Base-by-base conservation (phyloP, 2,888 invertebrate species). In the Allophyes oxyacanthae region DNA sequence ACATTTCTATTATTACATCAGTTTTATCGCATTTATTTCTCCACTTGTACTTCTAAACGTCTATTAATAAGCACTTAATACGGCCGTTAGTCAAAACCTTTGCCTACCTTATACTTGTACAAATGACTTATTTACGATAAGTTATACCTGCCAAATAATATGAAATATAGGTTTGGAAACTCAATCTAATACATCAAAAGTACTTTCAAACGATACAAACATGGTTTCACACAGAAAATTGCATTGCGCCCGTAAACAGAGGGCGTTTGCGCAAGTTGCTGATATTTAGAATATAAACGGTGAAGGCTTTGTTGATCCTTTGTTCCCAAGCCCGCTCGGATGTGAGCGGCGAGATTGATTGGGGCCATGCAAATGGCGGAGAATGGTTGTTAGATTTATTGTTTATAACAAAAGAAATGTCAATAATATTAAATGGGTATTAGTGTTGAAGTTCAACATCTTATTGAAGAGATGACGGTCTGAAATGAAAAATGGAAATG, bases 281-380 rank as follows among this genome's bases (percentile, higher is more conserved):
- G 84, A 83, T 86, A 86, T 86, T 86, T 82, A 78, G 75, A 77
- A 76, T 79, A 80, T 79, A 78, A 83, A 82, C 73, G 77, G 75
- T 75, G 71, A 66, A 61, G 64, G 75, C 64, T 75, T 75, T 70
- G 66, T 77, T 75, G 81, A 83, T 81, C 77, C 81, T 83, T 85
- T 84, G 86, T 86, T 84, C 75, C 73, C 64, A 56, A 66, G 56
- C 46, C 48, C 48, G 61, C 57, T 54, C 48, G 57, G 57, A 66
- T 71, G 68, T 51, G 64, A 60, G 43, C 43, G 64, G 53, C 45
- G 51, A 53, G 64, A 71, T 64, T 73, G 66, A 58, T 52, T 71
- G 66, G 48, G 72, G 78, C 81, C 68, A 63, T 58, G 58, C 65
- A 64, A 67, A 41, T 30, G 32, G 68, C 74, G 73, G 66, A 33